Evolutionary conservation across 2,113 vertebrate species (phyloP), one percentile per base, ranked within the genome.

Genomic region (Brevimyrus niger): DNA sequence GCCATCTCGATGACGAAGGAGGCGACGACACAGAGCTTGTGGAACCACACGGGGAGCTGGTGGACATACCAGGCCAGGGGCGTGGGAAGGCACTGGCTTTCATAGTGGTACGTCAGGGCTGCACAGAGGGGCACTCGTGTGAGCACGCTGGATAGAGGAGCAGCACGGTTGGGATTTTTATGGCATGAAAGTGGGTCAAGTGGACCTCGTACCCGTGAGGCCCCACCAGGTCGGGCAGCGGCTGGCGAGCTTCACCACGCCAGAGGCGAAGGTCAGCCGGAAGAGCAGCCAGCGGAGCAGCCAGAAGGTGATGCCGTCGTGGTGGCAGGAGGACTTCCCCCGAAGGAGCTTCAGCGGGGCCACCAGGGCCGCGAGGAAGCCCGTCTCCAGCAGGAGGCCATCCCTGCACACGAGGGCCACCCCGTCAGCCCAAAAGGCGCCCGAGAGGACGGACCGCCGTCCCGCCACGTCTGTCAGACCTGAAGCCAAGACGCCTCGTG

Each of bases 211-310:
- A 97, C 97, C 97, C 31, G 97, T 96, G 55, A 97, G 96, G 3
- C 95, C 95, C 96, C 97, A 97, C 97, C 97, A 97, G 0, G 95
- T 93, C 3, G 96, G 96, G 90, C 96, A 97, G 85, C 95, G 96
- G 92, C 96, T 97, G 86, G 92, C 96, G 88, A 97, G 95, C 85
- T 97, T 97, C 47, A 96, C 96, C 89, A 96, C 95, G 0, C 97
- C 97, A 0, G 96, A 97, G 89, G 96, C 95, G 0, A 97, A 96
- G 94, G 96, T 97, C 76, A 97, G 94, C 10, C 97, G 95, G 92
- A 97, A 97, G 6, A 97, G 95, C 11, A 97, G 94, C 97, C 97
- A 97, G 31, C 97, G 96, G 13, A 94, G 91, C 0, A 96, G 94
- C 97, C 96, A 97, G 93, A 97, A 96, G 87, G 95, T 94, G 88